Conservation (phyloP, 2,888 invertebrate species). For the Mythimna loreyi region DNA sequence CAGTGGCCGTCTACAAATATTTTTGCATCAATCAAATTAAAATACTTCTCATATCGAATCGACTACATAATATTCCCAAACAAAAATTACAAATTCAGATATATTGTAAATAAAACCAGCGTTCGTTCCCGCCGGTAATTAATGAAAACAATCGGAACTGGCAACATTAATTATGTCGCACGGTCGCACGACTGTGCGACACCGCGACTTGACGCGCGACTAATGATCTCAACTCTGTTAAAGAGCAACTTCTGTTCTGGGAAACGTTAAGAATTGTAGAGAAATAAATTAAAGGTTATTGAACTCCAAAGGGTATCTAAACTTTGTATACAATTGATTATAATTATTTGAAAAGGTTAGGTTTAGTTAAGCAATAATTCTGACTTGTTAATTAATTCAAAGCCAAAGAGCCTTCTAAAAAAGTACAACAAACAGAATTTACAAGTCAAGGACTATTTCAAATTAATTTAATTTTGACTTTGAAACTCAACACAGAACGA, state of each 20-base stretch:
- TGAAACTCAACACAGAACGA: conserved; percentile 22
- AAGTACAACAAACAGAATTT: conserved; percentile 11
- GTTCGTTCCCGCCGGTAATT: conserved; percentile 46
- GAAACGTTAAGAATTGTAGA: conserved; percentile 1
- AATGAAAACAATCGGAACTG: conserved; percentile 55
- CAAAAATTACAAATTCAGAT: conserved; percentile 58
- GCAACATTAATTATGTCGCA: conserved; percentile 49
- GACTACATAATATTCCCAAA: conserved; percentile 33
- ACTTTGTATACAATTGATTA: too few species aligned
- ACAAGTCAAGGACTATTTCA: background rate
- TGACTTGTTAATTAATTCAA: conserved; percentile 7
- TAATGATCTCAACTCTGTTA: conserved; percentile 21
- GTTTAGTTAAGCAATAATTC: too few species aligned
- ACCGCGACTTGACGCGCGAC: conserved; percentile 43
- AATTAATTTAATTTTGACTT: conserved; percentile 30
- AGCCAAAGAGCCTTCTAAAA: background rate
- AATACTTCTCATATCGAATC: conserved; percentile 15
- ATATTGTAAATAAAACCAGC: conserved; percentile 48
- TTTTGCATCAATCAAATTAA: conserved; percentile 25
- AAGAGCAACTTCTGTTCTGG: conserved; percentile 12
- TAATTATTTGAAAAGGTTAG: too few species aligned
- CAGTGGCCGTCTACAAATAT: conserved; percentile 12
- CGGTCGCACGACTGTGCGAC: conserved; percentile 21
- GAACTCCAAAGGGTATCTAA: too few species aligned
- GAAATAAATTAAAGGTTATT: conserved; percentile 10